A percentile compares a stretch with the other conserved stretches of the same genome.
Evolutionary conservation across 2,113 vertebrate genomes (phyloP).

Genomic region (Equus przewalskii): DNA sequence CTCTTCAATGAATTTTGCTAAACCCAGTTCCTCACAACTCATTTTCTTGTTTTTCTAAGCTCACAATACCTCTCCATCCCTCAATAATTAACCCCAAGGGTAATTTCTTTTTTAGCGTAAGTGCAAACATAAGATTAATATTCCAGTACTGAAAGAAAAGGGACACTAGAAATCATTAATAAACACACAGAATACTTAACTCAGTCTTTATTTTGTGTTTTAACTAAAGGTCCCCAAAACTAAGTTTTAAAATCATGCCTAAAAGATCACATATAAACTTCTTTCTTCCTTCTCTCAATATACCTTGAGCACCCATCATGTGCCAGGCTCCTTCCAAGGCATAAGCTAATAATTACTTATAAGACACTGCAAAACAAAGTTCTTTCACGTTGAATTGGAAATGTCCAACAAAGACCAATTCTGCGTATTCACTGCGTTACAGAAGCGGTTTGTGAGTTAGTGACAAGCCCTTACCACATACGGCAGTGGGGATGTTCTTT

Average conservation of each 20-base stretch:
- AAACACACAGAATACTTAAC: slow-evolving; percentile 39
- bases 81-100: slow-evolving; percentile 53
- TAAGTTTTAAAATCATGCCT: slow-evolving; percentile 55
- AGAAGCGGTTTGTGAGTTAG: slow-evolving; percentile 86
- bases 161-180: neutral
- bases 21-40: slow-evolving; percentile 53
- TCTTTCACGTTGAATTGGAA: slow-evolving; percentile 78
- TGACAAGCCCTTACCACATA: slow-evolving; percentile 87
- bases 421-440: slow-evolving; percentile 86
- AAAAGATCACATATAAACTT: slow-evolving; percentile 35
- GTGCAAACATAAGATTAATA: slow-evolving; percentile 48
- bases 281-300: slow-evolving; percentile 41
- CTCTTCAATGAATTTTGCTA: slow-evolving; percentile 48
- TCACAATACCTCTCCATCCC: slow-evolving; percentile 4
- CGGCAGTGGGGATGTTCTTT: slow-evolving; percentile 81
- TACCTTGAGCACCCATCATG: slow-evolving; percentile 48
- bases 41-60: slow-evolving; percentile 49
- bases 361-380: slow-evolving; percentile 71
- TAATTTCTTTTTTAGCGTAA: slow-evolving; percentile 57
- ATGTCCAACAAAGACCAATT: slow-evolving; percentile 80
- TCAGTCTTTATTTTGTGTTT: slow-evolving; percentile 34
- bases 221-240: neutral
- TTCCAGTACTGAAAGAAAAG: slow-evolving; percentile 26
- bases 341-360: slow-evolving; percentile 66
- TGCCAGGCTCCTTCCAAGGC: slow-evolving; percentile 44